Base-by-base conservation (phyloP, 2,888 invertebrate species). In the Noctua comes region DNA sequence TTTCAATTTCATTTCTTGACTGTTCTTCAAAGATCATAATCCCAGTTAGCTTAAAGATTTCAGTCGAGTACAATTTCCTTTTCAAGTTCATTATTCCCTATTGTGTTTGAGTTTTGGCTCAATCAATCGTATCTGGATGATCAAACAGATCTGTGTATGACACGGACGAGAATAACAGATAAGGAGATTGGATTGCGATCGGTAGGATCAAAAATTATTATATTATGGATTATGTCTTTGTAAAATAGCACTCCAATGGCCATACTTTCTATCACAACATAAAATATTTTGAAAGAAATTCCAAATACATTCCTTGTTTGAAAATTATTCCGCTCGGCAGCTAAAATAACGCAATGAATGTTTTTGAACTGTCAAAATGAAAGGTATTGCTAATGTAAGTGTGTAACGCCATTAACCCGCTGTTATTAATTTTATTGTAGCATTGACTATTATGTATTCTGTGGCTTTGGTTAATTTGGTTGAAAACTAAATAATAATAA, bases 81-180 rank as follows among this genome's bases (percentile, higher is more conserved):
- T 68, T 83, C 21, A 54, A 43, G 40, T 83, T 69, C 18, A 79
- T 79, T 81, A 73, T 80, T 66, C 24, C 36, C 7, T 27, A 36
- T 73, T 82, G 59, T 73, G 48, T 73, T 54, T 59, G 43, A 40
- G 51, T 54, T 21, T 65, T 69, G 48, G 64, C 40, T 72, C 68
- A 65, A 72, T 76, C 59, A 68, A 76, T 72, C 59, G 43, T 70
- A 18, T 76, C n/a, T 66, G n/a, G 21, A 31, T 36, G 57, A 83
- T 74, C 70, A 86, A 85, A 77, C 27, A 72, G 72, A 74, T 78
- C 76, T 83, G 77, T 78, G 70, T 36, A 36, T 71, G 80, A 71
- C 79, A 65, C 24, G 31, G 36, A 72, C 27, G 43, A 74, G 64
- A 74, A 80, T 70, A 80, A 84, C 62, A 36, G 74, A 71, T 54